Evolutionary conservation across 35 echinoderm and acorn worm genomes (phyloP), one percentile per base, ranked within the genome.

Genomic region (Heliocidaris tuberculata): DNA sequence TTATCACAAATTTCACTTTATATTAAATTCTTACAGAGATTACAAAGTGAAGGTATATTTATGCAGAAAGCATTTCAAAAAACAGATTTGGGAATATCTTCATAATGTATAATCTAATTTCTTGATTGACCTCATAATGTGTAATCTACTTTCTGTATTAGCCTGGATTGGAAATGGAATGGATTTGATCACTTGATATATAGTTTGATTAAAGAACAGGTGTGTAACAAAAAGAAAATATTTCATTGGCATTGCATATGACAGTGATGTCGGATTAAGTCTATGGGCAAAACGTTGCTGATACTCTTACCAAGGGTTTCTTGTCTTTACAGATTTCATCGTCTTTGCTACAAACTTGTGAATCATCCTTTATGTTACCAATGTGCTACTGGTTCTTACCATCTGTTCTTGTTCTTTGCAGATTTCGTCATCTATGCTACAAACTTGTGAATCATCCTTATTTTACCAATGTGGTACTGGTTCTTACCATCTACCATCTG

Each of bases 401-500:
- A 0, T 19, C 10, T 10, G 5, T 70, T 27, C 17, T 70, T 27
- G 0, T 17, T 6, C 17, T 65, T 15, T 21, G 70, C 96, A 99
- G 98, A 61, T 99, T 97, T 95, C 96, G 98, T 27, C 95, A 96
- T 59, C 47, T 91, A 47, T 97, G 98, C 50, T 97, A 94, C 94
- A 96, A 47, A 31, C 85, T 99, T 48, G 95, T 93, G 60, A 99
- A 97, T 90, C 98, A 99, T 85, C 94, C 52, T 85, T 99, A 97
- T 92, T 99, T 99, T 93, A 95, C 98, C 86, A 99, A 99, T 86
- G 92, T 97, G 94, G 98, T 99, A 86, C 96, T 99, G 19, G 91
- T 97, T 42, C 92, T 97, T 32, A 99, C 97, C 90, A 59, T 99
- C 12, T 19, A 50, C 49, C 9, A 50, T 50, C 49, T 9, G 9